These are phyloP conservation scores for Plutomurus gul DNA, from an alignment of 1,140 invertebrate species.

Conservation along the genomic window DNA sequence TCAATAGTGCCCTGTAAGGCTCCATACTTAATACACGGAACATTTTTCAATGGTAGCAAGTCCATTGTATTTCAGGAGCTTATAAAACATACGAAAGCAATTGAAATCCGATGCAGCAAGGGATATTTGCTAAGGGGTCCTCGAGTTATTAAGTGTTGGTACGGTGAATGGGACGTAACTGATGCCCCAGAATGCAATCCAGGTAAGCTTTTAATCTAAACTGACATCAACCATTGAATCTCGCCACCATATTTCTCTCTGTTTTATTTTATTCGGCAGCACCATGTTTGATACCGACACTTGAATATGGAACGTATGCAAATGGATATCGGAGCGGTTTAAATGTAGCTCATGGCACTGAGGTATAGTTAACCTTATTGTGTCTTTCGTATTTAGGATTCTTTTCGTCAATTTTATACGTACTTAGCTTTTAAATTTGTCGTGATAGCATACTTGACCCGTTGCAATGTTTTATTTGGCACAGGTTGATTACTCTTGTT, in stretches of 20 bases:
- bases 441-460: background rate
- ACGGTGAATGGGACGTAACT: slow-evolving; percentile 74
- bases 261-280: slow-evolving; percentile 58
- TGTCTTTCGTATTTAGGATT: no score
- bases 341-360: slow-evolving; percentile 75
- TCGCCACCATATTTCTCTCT: background rate
- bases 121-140: slow-evolving; percentile 71
- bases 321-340: slow-evolving; percentile 75
- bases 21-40: slow-evolving; percentile 67
- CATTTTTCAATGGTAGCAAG: slow-evolving; percentile 62
- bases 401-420: no score
- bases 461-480: slow-evolving; percentile 13
- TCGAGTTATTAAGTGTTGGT: slow-evolving; percentile 72
- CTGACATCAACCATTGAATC: background rate
- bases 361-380: no score
- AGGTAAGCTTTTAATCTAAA: slow-evolving; percentile 59
- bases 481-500: slow-evolving; percentile 58
- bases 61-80: slow-evolving; percentile 63
- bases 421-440: background rate
- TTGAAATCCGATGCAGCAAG: slow-evolving; percentile 68
- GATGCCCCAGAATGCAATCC: slow-evolving; percentile 74
- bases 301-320: slow-evolving; percentile 73
- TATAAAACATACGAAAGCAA: slow-evolving; percentile 66
- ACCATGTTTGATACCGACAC: slow-evolving; percentile 73
- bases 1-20: slow-evolving; percentile 68